Base-by-base conservation (phyloP, 2,113 vertebrate species). In the Sceloporus undulatus region DNA sequence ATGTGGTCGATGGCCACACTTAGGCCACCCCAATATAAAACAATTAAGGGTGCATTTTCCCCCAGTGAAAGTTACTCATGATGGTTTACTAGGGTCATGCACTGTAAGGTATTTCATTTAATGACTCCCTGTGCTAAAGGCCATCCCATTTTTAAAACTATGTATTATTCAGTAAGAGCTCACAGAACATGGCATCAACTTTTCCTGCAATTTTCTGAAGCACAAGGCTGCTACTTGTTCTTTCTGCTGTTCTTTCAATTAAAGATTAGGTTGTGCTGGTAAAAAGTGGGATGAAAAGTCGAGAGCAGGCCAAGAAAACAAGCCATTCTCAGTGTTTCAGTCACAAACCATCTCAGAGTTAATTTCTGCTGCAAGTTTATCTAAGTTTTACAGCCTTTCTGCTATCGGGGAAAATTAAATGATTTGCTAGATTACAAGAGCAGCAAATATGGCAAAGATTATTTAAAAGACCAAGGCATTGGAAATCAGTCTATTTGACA, bases 301-400 rank as follows among this genome's bases (percentile, higher is more conserved):
- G 5, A 59, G 25, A 1, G 42, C 88, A 88, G 90, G 90, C 86
- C 88, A 85, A 94, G 92, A 62, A 75, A 90, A 89, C 0, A 38
- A 81, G 89, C 86, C 92, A 91, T 79, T 87, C 59, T 90, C 91
- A 78, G 87, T 84, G 90, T 92, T 94, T 95, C 86, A 82, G 85
- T 81, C 83, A 80, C 56, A 34, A 82, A 52, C 42, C 80, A 91
- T 82, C 82, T 96, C 80, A 9, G 0, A 94, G 89, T 87, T 94
- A 73, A 95, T 96, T 94, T 95, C 82, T 94, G 94, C 84, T 73
- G 59, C 87, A 96, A 94, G 83, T 94, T 90, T 95, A 94, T 96
- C 95, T 95, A 94, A 94, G 83, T 95, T 94, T 95, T 92, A 95
- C 88, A 94, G 94, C 91, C 94, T 93, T 96, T 94, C 92, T 92